Conservation (phyloP, 2,888 invertebrate genomes). For the Meloe dianella region DNA sequence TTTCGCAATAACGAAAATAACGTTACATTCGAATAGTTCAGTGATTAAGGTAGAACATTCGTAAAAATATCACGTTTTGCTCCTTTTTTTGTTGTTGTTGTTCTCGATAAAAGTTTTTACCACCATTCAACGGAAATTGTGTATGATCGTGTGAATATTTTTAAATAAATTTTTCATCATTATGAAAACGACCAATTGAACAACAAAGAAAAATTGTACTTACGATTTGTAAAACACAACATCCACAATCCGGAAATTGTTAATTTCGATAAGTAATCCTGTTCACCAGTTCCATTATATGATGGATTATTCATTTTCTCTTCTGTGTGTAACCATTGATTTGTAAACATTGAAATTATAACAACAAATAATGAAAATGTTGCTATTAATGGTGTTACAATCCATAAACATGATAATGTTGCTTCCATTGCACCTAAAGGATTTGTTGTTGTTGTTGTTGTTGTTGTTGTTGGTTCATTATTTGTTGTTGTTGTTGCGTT, state of each 20-base stretch:
- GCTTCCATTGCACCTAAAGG: conserved; percentile 62
- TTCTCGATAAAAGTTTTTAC: background rate
- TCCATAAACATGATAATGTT: conserved; percentile 68
- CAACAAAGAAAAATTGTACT: conserved; percentile 60
- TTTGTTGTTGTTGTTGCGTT: conserved; percentile 46
- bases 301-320: conserved; percentile 81
- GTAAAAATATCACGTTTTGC: background rate
- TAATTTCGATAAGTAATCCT: conserved; percentile 73
- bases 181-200: background rate
- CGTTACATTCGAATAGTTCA: no score
- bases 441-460: conserved; percentile 45
- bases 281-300: conserved; percentile 78
- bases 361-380: conserved; percentile 75
- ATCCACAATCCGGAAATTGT: conserved; percentile 84
- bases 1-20: no score
- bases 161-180: background rate
- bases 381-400: conserved; percentile 70
- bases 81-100: background rate
- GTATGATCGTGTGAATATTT: background rate
- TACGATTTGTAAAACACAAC: conserved; percentile 79
- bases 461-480: conserved; percentile 31
- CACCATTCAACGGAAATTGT: background rate
- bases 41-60: no score
- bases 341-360: conserved; percentile 75
- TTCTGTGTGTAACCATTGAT: conserved; percentile 87